A percentile compares a stretch with the other conserved stretches of the same genome.
phyloP scores from a whole-genome alignment of 2,113 vertebrate species.

The Aldabrachelys gigantea region DNA sequence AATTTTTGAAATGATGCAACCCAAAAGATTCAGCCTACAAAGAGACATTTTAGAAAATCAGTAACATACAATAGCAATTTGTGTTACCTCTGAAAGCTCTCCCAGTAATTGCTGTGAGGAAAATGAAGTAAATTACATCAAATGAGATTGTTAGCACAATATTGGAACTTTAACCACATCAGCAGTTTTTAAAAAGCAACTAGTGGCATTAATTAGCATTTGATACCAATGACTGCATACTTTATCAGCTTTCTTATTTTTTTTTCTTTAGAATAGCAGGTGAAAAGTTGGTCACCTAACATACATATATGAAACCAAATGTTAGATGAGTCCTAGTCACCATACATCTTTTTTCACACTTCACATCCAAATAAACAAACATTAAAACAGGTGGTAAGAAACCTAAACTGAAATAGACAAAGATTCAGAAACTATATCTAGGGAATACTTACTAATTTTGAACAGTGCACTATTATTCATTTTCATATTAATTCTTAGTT shows the following conservation, averaged over 20 bases:
- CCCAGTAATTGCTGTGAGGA: conserved; percentile 92
- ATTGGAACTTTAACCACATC: background rate
- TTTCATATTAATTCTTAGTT: background rate
- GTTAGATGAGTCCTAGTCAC: too few relatives aligned
- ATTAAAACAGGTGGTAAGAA: background rate
- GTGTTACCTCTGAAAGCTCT: conserved; percentile 95
- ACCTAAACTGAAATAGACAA: background rate
- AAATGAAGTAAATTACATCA: conserved; percentile 74
- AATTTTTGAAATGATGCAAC: background rate
- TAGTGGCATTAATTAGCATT: background rate
- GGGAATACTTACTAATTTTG: background rate
- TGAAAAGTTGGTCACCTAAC: background rate
- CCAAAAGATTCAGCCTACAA: background rate
- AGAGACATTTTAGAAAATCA: conserved; percentile 32
- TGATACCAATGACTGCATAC: background rate
- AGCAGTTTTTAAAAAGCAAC: background rate
- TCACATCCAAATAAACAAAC: background rate
- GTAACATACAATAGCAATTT: conserved; percentile 43
- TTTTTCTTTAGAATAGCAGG: background rate
- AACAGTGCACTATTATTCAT: background rate
- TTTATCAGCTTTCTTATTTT: background rate
- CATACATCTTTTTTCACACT: background rate
- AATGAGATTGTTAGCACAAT: conserved; percentile 51
- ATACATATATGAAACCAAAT: background rate
- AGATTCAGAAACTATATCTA: background rate